phyloP scores from a whole-genome alignment of 2,888 invertebrate species.

The Gymnoscelis rufifasciata region DNA sequence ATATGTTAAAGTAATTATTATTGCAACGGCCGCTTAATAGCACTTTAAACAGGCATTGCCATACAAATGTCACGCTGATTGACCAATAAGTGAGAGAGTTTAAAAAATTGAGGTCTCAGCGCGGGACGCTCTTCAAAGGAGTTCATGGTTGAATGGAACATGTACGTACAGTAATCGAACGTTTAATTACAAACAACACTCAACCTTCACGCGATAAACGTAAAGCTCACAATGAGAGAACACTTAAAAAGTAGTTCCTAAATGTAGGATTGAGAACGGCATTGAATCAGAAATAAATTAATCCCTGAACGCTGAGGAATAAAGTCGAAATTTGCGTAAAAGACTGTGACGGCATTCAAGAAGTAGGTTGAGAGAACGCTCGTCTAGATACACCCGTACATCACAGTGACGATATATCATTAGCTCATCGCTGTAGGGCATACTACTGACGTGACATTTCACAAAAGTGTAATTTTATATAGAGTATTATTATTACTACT shows the following conservation, averaged over 20 bases:
- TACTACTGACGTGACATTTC: constrained; percentile 4
- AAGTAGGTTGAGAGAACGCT: constrained; percentile 77
- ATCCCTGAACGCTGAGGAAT: constrained; percentile 53
- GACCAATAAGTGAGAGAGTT: constrained; percentile 74
- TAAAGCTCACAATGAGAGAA: constrained; percentile 54
- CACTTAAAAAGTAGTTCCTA: constrained; percentile 57
- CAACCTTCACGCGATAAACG: constrained; percentile 37
- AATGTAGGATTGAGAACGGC: constrained; percentile 71
- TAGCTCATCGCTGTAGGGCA: constrained; percentile 51
- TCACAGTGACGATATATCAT: constrained; percentile 64
- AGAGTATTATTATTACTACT: not conserved
- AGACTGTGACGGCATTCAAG: constrained; percentile 63
- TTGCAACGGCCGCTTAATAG: constrained; percentile 49
- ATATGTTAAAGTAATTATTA: constrained; percentile 33
- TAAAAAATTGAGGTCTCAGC: constrained; percentile 76
- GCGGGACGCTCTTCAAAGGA: constrained; percentile 75
- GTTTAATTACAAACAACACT: constrained; percentile 36
- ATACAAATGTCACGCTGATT: constrained; percentile 72
- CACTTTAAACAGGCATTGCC: constrained; percentile 49
- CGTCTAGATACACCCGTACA: constrained; percentile 69
- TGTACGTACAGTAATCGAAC: constrained; percentile 65
- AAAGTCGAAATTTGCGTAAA: constrained; percentile 58
- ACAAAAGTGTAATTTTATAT: not conserved
- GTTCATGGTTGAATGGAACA: constrained; percentile 77
- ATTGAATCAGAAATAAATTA: constrained; percentile 52